phyloP scores from a whole-genome alignment of 2,797 vertebrate genomes.

The Eremophila alpestris region DNA sequence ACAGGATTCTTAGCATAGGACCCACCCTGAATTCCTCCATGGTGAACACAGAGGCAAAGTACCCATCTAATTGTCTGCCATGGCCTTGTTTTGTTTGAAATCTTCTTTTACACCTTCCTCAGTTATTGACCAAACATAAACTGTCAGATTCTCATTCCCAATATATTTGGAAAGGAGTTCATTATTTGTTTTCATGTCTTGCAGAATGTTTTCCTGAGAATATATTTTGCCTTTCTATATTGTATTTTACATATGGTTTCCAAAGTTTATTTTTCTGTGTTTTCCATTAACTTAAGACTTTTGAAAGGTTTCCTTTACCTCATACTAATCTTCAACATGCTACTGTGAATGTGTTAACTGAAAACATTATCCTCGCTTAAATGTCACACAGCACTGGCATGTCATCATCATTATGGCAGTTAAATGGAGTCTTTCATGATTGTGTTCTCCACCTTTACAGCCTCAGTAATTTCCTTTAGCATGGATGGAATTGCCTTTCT shows the following conservation, averaged over 20 bases:
- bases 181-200: background rate
- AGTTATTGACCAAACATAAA: background rate
- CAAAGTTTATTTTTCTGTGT: background rate
- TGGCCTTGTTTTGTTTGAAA: background rate
- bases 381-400: background rate
- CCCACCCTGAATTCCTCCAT: background rate
- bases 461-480: background rate
- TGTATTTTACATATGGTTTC: background rate
- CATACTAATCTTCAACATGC: background rate
- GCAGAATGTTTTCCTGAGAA: background rate
- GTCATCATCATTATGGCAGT: background rate
- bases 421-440: background rate
- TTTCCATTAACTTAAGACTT: background rate
- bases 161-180: background rate
- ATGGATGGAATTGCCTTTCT: background rate
- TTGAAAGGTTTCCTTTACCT: background rate
- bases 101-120: background rate
- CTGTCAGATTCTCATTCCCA: background rate
- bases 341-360: background rate
- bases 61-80: background rate
- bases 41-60: background rate
- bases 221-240: background rate
- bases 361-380: background rate
- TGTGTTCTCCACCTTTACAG: background rate
- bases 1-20: background rate